phyloP scores from a whole-genome alignment of 2,797 vertebrate genomes.

The Melanotaenia boesemani region DNA sequence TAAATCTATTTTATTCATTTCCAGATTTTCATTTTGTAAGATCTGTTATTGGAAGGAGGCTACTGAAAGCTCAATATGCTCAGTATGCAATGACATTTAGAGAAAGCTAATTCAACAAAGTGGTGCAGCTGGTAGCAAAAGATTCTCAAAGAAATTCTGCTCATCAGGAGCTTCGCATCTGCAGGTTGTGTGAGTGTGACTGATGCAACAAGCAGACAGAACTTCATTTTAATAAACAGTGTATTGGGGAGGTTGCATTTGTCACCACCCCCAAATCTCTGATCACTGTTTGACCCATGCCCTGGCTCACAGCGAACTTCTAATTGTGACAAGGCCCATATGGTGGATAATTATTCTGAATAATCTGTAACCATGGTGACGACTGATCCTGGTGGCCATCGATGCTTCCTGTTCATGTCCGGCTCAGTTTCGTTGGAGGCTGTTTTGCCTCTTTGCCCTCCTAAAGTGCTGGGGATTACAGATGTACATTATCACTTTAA shows the following conservation, averaged over 20 bases:
- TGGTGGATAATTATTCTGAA: slow-evolving; percentile 75
- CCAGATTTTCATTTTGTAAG: slow-evolving; percentile 64
- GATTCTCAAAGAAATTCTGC: slow-evolving; percentile 28
- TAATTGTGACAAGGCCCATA: slow-evolving; percentile 79
- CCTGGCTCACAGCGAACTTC: slow-evolving; percentile 64
- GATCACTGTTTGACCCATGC: slow-evolving; percentile 69
- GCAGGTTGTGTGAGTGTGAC: slow-evolving; percentile 14
- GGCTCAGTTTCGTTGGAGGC: slow-evolving; percentile 40
- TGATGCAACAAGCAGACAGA: slow-evolving; percentile 45
- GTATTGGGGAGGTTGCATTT: not conserved
- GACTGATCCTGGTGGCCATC: slow-evolving; percentile 47
- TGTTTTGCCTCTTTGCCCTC: slow-evolving; percentile 62
- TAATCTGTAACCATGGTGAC: slow-evolving; percentile 74
- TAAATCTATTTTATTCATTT: slow-evolving; percentile 65
- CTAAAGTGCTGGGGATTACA: slow-evolving; percentile 75
- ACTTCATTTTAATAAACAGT: slow-evolving; percentile 47
- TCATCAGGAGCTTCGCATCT: not conserved
- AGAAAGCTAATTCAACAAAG: slow-evolving; percentile 31
- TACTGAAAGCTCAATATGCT: slow-evolving; percentile 36
- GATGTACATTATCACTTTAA: slow-evolving; percentile 79
- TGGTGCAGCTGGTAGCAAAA: slow-evolving; percentile 16
- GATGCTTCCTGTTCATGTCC: slow-evolving; percentile 48
- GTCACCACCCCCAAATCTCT: slow-evolving; percentile 38
- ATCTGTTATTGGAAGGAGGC: slow-evolving; percentile 43
- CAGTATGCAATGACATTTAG: slow-evolving; percentile 54